Conservation (phyloP, 2,113 vertebrate species). For the Beaufortia kweichowensis region DNA sequence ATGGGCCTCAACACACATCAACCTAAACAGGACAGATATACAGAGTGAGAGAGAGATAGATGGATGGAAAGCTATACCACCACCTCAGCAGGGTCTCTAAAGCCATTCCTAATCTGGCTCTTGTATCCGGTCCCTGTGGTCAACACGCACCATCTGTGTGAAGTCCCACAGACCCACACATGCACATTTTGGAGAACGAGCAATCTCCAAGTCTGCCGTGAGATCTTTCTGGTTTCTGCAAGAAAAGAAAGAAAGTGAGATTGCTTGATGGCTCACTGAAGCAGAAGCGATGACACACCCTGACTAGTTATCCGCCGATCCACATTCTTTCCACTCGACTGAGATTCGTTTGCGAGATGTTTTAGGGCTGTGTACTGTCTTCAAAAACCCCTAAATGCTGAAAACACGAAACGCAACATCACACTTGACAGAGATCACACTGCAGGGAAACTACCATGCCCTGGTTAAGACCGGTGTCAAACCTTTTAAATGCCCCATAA, state of each 20-base stretch:
- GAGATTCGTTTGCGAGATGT: not conserved
- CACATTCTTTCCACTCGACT: slow-evolving; percentile 6
- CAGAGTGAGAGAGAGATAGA: slow-evolving; percentile 22
- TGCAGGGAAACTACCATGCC: not conserved
- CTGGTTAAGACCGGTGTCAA: not conserved
- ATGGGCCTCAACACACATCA: slow-evolving; percentile 58
- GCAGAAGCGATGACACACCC: slow-evolving; percentile 7
- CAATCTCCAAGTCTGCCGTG: not conserved
- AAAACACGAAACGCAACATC: not conserved
- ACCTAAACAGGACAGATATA: slow-evolving; percentile 30
- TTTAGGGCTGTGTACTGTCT: not conserved
- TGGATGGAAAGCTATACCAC: slow-evolving; percentile 35
- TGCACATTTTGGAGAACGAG: slow-evolving; percentile 5
- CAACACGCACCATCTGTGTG: slow-evolving; percentile 54
- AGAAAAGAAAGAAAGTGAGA: slow-evolving; percentile 16
- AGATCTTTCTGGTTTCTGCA: slow-evolving; percentile 13
- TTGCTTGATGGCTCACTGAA: slow-evolving; percentile 4
- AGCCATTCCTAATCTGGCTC: slow-evolving; percentile 56
- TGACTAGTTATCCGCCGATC: slow-evolving; percentile 2
- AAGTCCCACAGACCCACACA: slow-evolving; percentile 35
- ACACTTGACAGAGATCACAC: not conserved
- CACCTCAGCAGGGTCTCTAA: slow-evolving; percentile 50
- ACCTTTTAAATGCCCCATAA: slow-evolving; percentile 21
- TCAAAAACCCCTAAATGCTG: not conserved
- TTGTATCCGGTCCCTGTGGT: slow-evolving; percentile 52